Evolutionary conservation across 2,797 vertebrate genomes (phyloP).

Genomic region (Malurus splendens): DNA sequence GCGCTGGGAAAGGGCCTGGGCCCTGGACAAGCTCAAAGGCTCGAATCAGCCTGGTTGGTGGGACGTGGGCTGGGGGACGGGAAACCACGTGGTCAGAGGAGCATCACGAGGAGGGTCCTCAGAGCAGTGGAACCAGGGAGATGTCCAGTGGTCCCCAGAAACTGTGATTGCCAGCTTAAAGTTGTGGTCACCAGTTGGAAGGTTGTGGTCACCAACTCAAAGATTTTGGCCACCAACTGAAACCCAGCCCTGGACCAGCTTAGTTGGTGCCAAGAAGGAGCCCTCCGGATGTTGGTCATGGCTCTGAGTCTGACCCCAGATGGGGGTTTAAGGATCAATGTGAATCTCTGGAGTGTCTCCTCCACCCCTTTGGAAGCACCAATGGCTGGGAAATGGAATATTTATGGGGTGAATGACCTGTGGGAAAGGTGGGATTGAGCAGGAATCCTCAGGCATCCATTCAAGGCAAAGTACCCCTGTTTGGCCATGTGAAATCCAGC

Average conservation of each 20-base stretch:
- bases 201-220: background rate
- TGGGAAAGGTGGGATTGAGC: background rate
- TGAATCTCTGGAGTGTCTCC: background rate
- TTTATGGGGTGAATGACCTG: too few species aligned
- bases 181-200: background rate
- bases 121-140: background rate
- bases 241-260: background rate
- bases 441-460: rapidly evolving
- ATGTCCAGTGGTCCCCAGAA: rapidly evolving
- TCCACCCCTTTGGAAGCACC: background rate
- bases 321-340: background rate
- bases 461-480: background rate
- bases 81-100: background rate
- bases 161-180: background rate
- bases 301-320: rapidly evolving
- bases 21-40: rapidly evolving
- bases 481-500: background rate
- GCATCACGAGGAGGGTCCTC: background rate
- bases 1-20: background rate
- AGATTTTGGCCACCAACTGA: background rate
- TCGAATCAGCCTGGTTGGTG: rapidly evolving
- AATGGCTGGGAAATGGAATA: too few species aligned
- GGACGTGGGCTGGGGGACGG: rapidly evolving
- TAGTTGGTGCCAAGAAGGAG: background rate
- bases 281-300: background rate